Percentiles rank a stretch among this genome's conserved stretches.
phyloP scores from a whole-genome alignment of 92 coral and sea anemone genomes.

The Diadumene lineata region DNA sequence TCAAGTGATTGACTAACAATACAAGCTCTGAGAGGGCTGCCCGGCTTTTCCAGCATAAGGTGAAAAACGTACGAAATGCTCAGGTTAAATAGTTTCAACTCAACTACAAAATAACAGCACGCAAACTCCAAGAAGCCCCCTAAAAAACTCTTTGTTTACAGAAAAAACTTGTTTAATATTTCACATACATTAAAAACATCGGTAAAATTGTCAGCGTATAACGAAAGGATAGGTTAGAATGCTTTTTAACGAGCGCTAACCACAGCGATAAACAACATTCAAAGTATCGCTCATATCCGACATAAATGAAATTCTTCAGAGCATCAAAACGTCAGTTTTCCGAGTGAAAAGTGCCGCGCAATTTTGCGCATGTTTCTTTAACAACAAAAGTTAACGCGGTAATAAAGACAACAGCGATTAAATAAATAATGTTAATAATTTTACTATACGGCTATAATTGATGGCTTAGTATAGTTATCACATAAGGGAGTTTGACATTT shows the following conservation, averaged over 20 bases:
- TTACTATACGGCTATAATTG: neutral
- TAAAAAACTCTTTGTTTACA: neutral
- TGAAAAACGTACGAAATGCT: conserved; percentile 1
- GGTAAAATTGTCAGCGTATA: conserved; percentile 23
- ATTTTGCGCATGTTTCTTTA: neutral
- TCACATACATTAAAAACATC: neutral
- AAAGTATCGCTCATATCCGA: conserved; percentile 14
- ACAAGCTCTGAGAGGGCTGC: conserved; percentile 39
- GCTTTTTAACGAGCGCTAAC: conserved; percentile 9
- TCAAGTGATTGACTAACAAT: conserved; percentile 78
- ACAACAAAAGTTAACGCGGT: neutral
- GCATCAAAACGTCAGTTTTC: neutral
- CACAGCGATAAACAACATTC: conserved; percentile 16
- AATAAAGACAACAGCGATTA: neutral
- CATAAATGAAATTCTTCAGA: conserved; percentile 13
- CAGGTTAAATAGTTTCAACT: conserved; percentile 1
- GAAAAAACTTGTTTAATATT: neutral
- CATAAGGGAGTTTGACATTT: neutral
- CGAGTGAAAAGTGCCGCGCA: neutral
- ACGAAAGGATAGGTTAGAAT: conserved; percentile 10
- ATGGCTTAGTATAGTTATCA: neutral
- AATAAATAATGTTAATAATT: neutral
- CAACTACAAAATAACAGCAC: neutral
- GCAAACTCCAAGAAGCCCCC: neutral
- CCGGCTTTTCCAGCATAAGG: conserved; percentile 12